phyloP scores from a whole-genome alignment of 2,888 invertebrate genomes.

The Cerceris rybyensis region DNA sequence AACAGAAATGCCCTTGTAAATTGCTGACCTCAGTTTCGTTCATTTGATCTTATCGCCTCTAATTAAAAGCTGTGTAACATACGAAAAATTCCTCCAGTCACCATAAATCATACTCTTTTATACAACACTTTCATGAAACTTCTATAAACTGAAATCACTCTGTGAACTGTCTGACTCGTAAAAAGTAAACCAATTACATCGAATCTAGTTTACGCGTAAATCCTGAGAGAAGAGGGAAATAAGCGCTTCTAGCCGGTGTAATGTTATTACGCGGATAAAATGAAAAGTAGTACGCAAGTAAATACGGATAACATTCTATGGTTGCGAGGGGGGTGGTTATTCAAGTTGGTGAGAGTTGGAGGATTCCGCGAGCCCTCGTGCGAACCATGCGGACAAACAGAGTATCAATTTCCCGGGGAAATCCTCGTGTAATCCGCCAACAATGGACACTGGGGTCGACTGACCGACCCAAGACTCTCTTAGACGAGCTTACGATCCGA shows the following conservation, averaged over 20 bases:
- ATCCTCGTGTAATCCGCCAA: slow-evolving; percentile 75
- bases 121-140: too few species aligned
- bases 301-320: slow-evolving; percentile 29
- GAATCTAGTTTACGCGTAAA: too few species aligned
- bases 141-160: too few species aligned
- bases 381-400: slow-evolving; percentile 67
- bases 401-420: slow-evolving; percentile 76
- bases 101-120: too few species aligned
- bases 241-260: not conserved
- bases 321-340: slow-evolving; percentile 34
- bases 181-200: too few species aligned
- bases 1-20: slow-evolving; percentile 38
- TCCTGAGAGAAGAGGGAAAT: not conserved
- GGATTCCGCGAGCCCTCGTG: slow-evolving; percentile 46
- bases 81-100: too few species aligned
- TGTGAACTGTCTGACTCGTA: too few species aligned
- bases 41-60: too few species aligned
- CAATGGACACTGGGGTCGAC: slow-evolving; percentile 67
- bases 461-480: slow-evolving; percentile 54
- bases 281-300: slow-evolving; percentile 31
- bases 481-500: slow-evolving; percentile 35
- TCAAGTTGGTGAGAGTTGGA: slow-evolving; percentile 49
- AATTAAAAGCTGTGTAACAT: too few species aligned
- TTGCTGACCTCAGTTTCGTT: not conserved
- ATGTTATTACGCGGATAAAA: slow-evolving; percentile 23